Percentiles rank a stretch among this genome's conserved stretches.
Evolutionary conservation across 2,797 vertebrate species (phyloP).

Genomic region (Falco columbarius): DNA sequence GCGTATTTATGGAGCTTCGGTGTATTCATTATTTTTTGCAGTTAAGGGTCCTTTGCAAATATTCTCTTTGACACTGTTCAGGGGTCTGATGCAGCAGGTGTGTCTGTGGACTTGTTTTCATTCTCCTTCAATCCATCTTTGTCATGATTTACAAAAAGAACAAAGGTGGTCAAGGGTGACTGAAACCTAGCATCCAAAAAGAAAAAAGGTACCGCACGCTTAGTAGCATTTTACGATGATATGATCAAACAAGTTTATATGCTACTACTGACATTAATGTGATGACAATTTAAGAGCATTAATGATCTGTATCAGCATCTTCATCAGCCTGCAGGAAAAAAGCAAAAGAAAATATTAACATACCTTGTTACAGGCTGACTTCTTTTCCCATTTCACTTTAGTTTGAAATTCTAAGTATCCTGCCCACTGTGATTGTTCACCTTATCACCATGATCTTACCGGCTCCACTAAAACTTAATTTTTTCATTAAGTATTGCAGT

Average conservation of each 20-base stretch:
- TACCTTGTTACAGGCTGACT: background rate
- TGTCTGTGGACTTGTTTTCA: background rate
- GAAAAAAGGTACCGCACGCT: background rate
- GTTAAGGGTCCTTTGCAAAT: background rate
- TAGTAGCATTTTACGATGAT: background rate
- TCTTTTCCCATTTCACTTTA: background rate
- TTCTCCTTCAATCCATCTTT: constrained; percentile 11
- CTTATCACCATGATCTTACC: background rate
- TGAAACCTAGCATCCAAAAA: background rate
- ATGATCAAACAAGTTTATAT: background rate
- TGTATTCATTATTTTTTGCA: background rate
- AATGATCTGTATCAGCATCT: constrained; percentile 27
- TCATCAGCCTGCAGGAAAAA: constrained; percentile 19
- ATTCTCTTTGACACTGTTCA: background rate
- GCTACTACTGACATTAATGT: background rate
- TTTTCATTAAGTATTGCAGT: background rate
- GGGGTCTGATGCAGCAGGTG: background rate
- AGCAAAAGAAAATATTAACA: background rate
- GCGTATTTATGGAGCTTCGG: background rate
- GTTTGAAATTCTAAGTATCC: background rate
- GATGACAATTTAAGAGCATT: constrained; percentile 39
- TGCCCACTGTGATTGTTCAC: background rate
- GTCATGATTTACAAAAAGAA: background rate
- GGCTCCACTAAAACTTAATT: background rate
- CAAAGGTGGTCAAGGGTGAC: constrained; percentile 5